phyloP scores from a whole-genome alignment of 37 sponge, comb jelly and placozoan species.

The Agelas oroides region DNA sequence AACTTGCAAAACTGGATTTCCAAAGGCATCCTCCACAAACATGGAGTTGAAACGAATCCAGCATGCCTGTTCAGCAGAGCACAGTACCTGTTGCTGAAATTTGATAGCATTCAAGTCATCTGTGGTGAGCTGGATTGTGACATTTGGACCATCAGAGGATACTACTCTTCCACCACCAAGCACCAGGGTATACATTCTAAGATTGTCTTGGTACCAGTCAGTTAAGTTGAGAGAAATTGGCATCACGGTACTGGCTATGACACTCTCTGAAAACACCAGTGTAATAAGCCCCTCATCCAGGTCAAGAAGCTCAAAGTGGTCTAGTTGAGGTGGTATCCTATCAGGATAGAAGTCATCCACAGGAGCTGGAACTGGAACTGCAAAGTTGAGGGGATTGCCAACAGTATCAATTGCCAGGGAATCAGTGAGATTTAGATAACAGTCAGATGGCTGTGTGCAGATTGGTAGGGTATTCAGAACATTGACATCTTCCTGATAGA shows the following conservation, averaged over 20 bases:
- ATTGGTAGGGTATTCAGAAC: constrained; percentile 75
- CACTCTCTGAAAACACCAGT: constrained; percentile 80
- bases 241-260: constrained; percentile 50
- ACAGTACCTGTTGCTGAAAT: constrained; percentile 31
- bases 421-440: constrained; percentile 75
- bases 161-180: constrained; percentile 49
- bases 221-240: constrained; percentile 59
- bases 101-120: constrained; percentile 75
- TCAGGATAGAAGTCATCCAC: constrained; percentile 59
- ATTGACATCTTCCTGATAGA: constrained; percentile 77
- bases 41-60: constrained; percentile 61
- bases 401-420: constrained; percentile 59
- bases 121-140: constrained; percentile 64
- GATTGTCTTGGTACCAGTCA: constrained; percentile 56
- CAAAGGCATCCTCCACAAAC: constrained; percentile 76
- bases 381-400: constrained; percentile 46
- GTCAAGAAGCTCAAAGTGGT: constrained; percentile 74
- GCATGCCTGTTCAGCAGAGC: constrained; percentile 53
- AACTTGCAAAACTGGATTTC: constrained; percentile 58
- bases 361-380: constrained; percentile 38
- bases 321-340: constrained; percentile 61
- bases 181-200: constrained; percentile 29
- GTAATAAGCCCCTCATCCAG: constrained; percentile 71
- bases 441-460: constrained; percentile 40
- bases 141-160: constrained; percentile 59